These are phyloP conservation scores for Leucania comma DNA, from an alignment of 2,888 invertebrate genomes.

Conservation along the genomic window DNA sequence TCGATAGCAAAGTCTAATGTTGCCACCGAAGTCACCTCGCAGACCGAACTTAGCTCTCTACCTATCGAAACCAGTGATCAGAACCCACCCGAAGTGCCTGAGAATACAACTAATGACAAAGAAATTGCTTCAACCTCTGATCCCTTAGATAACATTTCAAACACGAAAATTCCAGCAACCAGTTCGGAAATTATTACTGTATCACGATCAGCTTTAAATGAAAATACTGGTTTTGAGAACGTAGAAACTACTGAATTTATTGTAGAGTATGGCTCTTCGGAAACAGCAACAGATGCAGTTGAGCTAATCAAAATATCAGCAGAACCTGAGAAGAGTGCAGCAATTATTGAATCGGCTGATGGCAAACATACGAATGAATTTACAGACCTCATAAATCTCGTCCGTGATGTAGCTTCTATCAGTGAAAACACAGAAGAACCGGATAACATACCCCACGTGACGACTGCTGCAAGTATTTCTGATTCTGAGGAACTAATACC, in stretches of 20 bases:
- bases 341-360: slow-evolving; percentile 77
- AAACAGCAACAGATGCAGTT: slow-evolving; percentile 81
- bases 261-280: slow-evolving; percentile 80
- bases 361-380: slow-evolving; percentile 78
- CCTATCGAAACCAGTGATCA: slow-evolving; percentile 87
- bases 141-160: slow-evolving; percentile 66
- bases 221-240: slow-evolving; percentile 77
- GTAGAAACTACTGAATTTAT: slow-evolving; percentile 85
- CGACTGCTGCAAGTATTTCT: slow-evolving; percentile 73
- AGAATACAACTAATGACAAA: slow-evolving; percentile 75
- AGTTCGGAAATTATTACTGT: slow-evolving; percentile 76
- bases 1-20: slow-evolving; percentile 76
- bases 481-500: slow-evolving; percentile 87
- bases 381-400: slow-evolving; percentile 84
- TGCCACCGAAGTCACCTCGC: slow-evolving; percentile 83
- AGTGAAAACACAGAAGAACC: slow-evolving; percentile 81
- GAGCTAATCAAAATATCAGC: slow-evolving; percentile 82
- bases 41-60: slow-evolving; percentile 85
- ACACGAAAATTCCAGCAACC: slow-evolving; percentile 65
- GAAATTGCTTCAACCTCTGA: slow-evolving; percentile 71
- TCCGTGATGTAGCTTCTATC: slow-evolving; percentile 87
- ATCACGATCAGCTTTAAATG: slow-evolving; percentile 68
- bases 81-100: slow-evolving; percentile 81
- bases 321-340: slow-evolving; percentile 76
- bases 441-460: slow-evolving; percentile 57